A percentile compares a stretch with the other conserved stretches of the same genome.
phyloP scores from a whole-genome alignment of 2,113 vertebrate genomes.

The Ranitomeya variabilis region DNA sequence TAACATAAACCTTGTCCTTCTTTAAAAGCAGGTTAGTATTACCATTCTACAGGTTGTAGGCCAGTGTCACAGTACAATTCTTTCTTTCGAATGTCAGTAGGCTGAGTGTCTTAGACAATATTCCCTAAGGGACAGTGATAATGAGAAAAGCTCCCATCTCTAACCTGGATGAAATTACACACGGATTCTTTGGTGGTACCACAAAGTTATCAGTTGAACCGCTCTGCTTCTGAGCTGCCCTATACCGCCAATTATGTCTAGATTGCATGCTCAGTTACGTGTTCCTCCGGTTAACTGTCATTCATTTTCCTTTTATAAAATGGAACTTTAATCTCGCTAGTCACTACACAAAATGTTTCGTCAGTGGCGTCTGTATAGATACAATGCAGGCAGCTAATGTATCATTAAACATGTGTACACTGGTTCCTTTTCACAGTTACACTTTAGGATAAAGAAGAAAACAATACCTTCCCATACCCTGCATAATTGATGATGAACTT shows the following conservation, averaged over 20 bases:
- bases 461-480: constrained; percentile 31
- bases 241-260: constrained; percentile 10
- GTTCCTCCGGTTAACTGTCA: background rate
- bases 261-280: constrained; percentile 23
- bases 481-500: constrained; percentile 52
- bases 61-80: constrained; percentile 40
- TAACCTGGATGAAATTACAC: constrained; percentile 56
- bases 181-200: constrained; percentile 25
- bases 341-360: background rate
- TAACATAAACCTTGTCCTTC: constrained; percentile 43
- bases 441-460: constrained; percentile 29
- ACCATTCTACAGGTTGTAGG: constrained; percentile 43
- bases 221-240: constrained; percentile 7
- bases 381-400: constrained; percentile 22
- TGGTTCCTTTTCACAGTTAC: constrained; percentile 30
- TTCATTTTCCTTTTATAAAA: constrained; percentile 31
- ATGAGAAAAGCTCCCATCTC: constrained; percentile 56
- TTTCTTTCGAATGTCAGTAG: constrained; percentile 55
- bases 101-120: constrained; percentile 50
- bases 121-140: constrained; percentile 44
- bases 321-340: background rate
- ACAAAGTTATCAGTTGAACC: constrained; percentile 46
- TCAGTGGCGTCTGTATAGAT: background rate
- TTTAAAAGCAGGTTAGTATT: constrained; percentile 40
- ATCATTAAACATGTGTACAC: constrained; percentile 38